These are phyloP conservation scores for Cataglyphis rosenhaueri DNA, from an alignment of 2,888 invertebrate genomes.

Conservation along the genomic window DNA sequence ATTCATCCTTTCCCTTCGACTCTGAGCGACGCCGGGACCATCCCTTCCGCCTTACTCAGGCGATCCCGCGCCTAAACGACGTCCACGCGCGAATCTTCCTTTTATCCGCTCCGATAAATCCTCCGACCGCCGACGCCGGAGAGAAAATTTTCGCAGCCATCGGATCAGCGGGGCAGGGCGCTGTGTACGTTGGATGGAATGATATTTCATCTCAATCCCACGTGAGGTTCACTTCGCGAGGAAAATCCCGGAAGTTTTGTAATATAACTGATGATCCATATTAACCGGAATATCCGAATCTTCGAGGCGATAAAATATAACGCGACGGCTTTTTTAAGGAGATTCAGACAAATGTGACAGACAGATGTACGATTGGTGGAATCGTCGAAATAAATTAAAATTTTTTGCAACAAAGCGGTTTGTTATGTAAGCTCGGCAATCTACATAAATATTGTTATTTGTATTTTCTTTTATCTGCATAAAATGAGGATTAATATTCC, in stretches of 20 bases:
- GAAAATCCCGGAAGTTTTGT: conserved; percentile 13
- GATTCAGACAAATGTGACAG: neutral
- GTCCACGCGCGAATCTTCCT: conserved; percentile 64
- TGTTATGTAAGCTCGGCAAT: neutral
- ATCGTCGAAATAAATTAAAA: neutral
- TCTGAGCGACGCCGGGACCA: conserved; percentile 24
- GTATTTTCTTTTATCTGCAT: neutral
- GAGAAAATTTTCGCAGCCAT: conserved; percentile 72
- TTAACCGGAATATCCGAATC: conserved; percentile 50
- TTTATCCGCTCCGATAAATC: conserved; percentile 73
- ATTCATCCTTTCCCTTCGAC: neutral
- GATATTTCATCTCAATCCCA: conserved; percentile 72
- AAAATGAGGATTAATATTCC: neutral
- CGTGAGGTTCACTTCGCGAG: conserved; percentile 43
- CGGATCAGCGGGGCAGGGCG: conserved; percentile 66
- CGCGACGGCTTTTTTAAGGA: neutral
- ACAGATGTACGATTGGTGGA: neutral
- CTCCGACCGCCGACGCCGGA: conserved; percentile 48
- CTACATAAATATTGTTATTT: neutral
- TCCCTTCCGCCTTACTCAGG: conserved; percentile 44
- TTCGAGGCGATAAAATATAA: neutral
- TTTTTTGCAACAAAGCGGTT: neutral
- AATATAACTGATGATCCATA: conserved; percentile 61
- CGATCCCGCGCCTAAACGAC: conserved; percentile 58
- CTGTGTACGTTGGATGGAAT: conserved; percentile 62